A percentile compares a stretch with the other conserved stretches of the same genome.
Evolutionary conservation across 2,888 invertebrate species (phyloP).

Genomic region (Heliconius ethilla): DNA sequence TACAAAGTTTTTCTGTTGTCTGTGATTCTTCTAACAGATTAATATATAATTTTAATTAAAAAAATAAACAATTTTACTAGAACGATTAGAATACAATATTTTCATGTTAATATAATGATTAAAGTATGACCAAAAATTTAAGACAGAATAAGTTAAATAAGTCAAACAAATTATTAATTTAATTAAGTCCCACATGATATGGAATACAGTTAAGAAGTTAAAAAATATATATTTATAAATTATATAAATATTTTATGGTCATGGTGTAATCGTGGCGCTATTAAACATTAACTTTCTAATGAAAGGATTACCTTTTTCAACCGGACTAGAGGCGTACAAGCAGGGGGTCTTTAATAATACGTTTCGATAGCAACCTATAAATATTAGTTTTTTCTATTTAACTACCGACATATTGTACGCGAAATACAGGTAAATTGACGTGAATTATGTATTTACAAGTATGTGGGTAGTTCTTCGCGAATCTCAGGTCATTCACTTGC

Average conservation of each 20-base stretch:
- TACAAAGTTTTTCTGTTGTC: too few species aligned
- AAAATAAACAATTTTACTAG: background rate
- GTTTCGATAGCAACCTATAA: constrained; percentile 11
- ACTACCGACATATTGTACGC: constrained; percentile 6
- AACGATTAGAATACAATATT: too few species aligned
- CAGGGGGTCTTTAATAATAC: constrained; percentile 32
- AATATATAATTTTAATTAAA: background rate
- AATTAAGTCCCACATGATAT: background rate
- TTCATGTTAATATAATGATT: background rate
- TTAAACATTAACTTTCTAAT: constrained; percentile 56
- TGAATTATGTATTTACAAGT: constrained; percentile 41
- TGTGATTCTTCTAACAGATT: too few species aligned
- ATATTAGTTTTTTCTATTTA: constrained; percentile 5
- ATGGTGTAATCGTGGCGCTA: constrained; percentile 15
- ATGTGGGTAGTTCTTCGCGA: constrained; percentile 55
- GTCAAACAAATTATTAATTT: too few species aligned
- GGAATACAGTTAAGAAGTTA: background rate
- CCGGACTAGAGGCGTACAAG: constrained; percentile 34
- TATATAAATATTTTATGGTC: background rate
- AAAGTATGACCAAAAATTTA: background rate
- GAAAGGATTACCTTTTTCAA: constrained; percentile 47
- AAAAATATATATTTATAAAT: too few species aligned
- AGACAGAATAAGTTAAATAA: too few species aligned
- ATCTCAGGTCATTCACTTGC: constrained; percentile 62
- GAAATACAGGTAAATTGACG: constrained; percentile 40